These are phyloP conservation scores for Apistogramma diplotaenia DNA, from an alignment of 2,113 vertebrate genomes.

Conservation along the genomic window DNA sequence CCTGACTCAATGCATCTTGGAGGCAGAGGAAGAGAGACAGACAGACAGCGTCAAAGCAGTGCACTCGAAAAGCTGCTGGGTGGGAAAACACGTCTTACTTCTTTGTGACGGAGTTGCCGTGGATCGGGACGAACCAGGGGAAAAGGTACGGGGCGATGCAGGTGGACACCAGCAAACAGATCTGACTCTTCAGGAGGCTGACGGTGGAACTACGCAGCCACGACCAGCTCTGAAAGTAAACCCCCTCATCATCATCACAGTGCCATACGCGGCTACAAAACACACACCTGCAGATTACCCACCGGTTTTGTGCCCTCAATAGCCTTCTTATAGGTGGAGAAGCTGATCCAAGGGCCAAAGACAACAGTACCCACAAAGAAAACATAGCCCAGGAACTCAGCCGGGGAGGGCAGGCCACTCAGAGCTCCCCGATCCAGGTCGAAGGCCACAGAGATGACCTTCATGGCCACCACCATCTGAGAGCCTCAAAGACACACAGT, in stretches of 20 bases:
- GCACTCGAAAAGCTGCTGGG: neutral
- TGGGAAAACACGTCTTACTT: slow-evolving; percentile 76
- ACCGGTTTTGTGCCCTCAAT: slow-evolving; percentile 80
- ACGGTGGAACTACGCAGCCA: slow-evolving; percentile 80
- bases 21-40: slow-evolving; percentile 31
- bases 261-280: neutral
- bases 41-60: neutral
- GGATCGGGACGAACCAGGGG: slow-evolving; percentile 84
- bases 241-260: neutral
- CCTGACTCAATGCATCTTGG: slow-evolving; percentile 31
- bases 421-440: slow-evolving; percentile 85
- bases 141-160: slow-evolving; percentile 90
- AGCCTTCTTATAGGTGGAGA: slow-evolving; percentile 82
- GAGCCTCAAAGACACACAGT: slow-evolving; percentile 77
- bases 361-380: slow-evolving; percentile 89
- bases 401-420: slow-evolving; percentile 78
- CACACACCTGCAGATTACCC: slow-evolving; percentile 31
- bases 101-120: slow-evolving; percentile 78
- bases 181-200: slow-evolving; percentile 80
- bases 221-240: slow-evolving; percentile 72
- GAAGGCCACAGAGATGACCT: slow-evolving; percentile 89
- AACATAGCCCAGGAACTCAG: slow-evolving; percentile 89
- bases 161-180: slow-evolving; percentile 86
- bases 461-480: slow-evolving; percentile 95
- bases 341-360: slow-evolving; percentile 91